These are phyloP conservation scores for Nebria ingens DNA, from an alignment of 1,140 invertebrate species.

Conservation along the genomic window DNA sequence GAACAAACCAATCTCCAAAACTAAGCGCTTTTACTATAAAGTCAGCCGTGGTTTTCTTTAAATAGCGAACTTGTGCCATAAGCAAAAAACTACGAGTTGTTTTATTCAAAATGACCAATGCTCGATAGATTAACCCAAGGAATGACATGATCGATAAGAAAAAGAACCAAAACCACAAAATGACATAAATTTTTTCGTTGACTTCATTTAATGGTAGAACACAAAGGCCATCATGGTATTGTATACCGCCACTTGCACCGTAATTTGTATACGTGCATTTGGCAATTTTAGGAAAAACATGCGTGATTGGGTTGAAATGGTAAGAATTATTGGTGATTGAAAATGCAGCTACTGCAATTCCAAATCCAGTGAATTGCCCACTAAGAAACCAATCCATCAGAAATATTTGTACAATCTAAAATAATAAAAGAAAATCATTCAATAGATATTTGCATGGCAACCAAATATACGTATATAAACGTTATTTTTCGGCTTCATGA, in stretches of 20 bases:
- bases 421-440: constrained; percentile 13
- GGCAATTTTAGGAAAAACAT: constrained; percentile 65
- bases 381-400: constrained; percentile 63
- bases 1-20: constrained; percentile 59
- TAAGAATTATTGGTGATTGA: constrained; percentile 31
- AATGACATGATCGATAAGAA: constrained; percentile 50
- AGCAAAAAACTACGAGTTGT: constrained; percentile 43
- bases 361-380: constrained; percentile 60
- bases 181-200: constrained; percentile 70
- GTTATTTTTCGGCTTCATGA: too few relatives aligned
- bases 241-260: constrained; percentile 48
- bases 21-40: constrained; percentile 43
- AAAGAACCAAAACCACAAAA: constrained; percentile 75
- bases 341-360: constrained; percentile 44
- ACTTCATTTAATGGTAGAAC: constrained; percentile 65
- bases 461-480: constrained; percentile 39
- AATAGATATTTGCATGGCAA: constrained; percentile 36
- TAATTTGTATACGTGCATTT: constrained; percentile 61
- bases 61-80: constrained; percentile 39
- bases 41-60: constrained; percentile 37
- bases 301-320: constrained; percentile 43
- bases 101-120: constrained; percentile 38
- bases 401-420: constrained; percentile 48
- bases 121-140: constrained; percentile 49
- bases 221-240: constrained; percentile 55